phyloP scores from a whole-genome alignment of 2,888 invertebrate genomes.

The Stenotaenia linearis region DNA sequence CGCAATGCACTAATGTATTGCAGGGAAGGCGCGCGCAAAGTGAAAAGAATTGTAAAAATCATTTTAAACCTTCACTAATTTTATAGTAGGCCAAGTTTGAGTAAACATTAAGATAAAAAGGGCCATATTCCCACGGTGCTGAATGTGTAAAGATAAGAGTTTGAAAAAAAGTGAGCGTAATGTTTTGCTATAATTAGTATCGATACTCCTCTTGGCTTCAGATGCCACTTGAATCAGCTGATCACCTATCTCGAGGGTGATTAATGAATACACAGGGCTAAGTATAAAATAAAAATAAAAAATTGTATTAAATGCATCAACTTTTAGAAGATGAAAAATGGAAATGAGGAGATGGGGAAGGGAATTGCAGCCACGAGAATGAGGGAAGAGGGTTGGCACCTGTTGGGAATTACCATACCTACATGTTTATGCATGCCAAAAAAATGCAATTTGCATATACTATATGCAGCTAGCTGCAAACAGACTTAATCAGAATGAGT shows the following conservation, averaged over 20 bases:
- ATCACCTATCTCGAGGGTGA: not conserved
- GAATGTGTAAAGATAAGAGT: conserved; percentile 14
- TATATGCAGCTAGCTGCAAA: not conserved
- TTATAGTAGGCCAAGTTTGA: conserved; percentile 12
- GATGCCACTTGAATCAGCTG: not conserved
- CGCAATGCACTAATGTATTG: not conserved
- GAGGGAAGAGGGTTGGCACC: conserved; percentile 9
- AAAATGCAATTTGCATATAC: conserved; percentile 8
- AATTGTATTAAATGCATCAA: not conserved
- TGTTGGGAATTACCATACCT: conserved; percentile 11
- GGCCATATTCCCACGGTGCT: conserved; percentile 11
- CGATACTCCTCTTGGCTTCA: not conserved
- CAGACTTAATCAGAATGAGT: conserved; percentile 17
- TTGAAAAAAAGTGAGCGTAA: not conserved
- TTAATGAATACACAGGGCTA: not conserved
- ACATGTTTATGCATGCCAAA: conserved; percentile 10
- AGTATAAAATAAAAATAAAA: not conserved
- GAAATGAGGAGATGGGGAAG: not conserved
- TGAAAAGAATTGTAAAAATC: conserved; percentile 7
- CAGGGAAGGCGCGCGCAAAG: conserved; percentile 1
- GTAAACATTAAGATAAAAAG: conserved; percentile 22
- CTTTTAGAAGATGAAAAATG: conserved; percentile 1
- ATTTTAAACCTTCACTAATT: conserved; percentile 14
- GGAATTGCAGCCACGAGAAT: not conserved
- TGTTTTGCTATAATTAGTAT: conserved; percentile 20